phyloP scores from a whole-genome alignment of 2,888 invertebrate species.

The Lycia hirtaria region DNA sequence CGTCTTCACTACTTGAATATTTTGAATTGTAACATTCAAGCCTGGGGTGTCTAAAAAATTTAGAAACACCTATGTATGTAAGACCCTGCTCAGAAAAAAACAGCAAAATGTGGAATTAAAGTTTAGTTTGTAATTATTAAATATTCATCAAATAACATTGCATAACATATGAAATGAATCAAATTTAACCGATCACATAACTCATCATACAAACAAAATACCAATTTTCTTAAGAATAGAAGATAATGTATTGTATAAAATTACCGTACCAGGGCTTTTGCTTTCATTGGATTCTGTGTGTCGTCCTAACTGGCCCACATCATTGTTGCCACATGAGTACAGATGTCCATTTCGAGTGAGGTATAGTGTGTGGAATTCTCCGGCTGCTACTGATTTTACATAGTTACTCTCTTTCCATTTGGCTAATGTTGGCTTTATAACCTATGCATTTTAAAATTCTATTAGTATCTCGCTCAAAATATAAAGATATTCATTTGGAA shows the following conservation, averaged over 20 bases:
- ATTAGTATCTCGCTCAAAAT: neutral
- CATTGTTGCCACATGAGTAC: constrained; percentile 97
- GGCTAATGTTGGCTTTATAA: constrained; percentile 86
- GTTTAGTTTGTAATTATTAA: too few relatives aligned
- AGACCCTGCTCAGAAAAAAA: too few relatives aligned
- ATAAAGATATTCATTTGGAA: neutral
- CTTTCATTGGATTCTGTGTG: constrained; percentile 62
- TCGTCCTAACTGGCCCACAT: constrained; percentile 95
- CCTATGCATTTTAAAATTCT: constrained; percentile 67
- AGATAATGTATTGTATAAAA: neutral
- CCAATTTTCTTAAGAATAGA: too few relatives aligned
- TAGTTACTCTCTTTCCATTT: constrained; percentile 86
- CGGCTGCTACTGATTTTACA: constrained; percentile 88
- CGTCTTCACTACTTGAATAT: too few relatives aligned
- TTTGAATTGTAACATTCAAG: too few relatives aligned
- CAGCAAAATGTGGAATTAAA: too few relatives aligned
- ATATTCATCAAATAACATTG: too few relatives aligned
- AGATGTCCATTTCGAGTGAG: constrained; percentile 91
- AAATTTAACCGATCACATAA: too few relatives aligned
- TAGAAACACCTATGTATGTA: too few relatives aligned
- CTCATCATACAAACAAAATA: neutral
- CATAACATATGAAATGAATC: too few relatives aligned
- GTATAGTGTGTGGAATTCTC: constrained; percentile 93
- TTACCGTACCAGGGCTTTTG: constrained; percentile 64
- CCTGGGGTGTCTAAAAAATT: too few relatives aligned